Conservation (phyloP, 2,797 vertebrate genomes). For the Percopsis omiscomaycus region DNA sequence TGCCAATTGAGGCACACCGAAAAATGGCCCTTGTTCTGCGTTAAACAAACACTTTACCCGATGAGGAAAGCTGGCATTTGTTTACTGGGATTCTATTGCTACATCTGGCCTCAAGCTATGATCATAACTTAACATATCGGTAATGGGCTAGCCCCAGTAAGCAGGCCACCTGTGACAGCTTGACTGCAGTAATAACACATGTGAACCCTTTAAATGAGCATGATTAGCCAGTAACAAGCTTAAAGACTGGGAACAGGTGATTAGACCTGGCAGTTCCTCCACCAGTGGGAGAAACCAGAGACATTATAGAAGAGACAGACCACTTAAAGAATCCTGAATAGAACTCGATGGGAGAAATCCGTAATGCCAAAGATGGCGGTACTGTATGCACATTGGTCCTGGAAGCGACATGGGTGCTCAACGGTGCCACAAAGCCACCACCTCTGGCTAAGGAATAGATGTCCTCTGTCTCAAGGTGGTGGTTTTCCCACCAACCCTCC, state of each 20-base stretch:
- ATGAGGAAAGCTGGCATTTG: slow-evolving; percentile 50
- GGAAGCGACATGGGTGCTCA: too few relatives aligned
- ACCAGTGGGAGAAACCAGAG: slow-evolving; percentile 42
- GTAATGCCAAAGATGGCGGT: too few relatives aligned
- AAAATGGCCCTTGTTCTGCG: slow-evolving; percentile 39
- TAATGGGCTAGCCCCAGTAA: slow-evolving; percentile 63
- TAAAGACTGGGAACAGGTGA: slow-evolving; percentile 70
- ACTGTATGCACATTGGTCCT: too few relatives aligned
- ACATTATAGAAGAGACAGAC: slow-evolving; percentile 14
- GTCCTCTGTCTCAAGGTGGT: too few relatives aligned
- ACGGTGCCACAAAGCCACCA: too few relatives aligned
- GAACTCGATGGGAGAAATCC: too few relatives aligned
- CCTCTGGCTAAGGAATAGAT: too few relatives aligned
- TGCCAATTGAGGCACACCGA: slow-evolving; percentile 52
- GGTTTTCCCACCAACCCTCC: too few relatives aligned
- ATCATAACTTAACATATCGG: slow-evolving; percentile 70
- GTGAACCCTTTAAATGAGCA: slow-evolving; percentile 68
- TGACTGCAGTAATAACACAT: slow-evolving; percentile 70
- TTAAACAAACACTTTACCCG: slow-evolving; percentile 68
- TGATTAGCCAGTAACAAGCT: slow-evolving; percentile 70
- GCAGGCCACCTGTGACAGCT: slow-evolving; percentile 63
- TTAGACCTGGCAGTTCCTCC: slow-evolving; percentile 65
- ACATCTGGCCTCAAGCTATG: slow-evolving; percentile 69
- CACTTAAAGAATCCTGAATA: too few relatives aligned
- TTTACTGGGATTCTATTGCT: slow-evolving; percentile 64